Evolutionary conservation across 1,140 invertebrate species (phyloP).

Genomic region (Neotoxoptera formosana): DNA sequence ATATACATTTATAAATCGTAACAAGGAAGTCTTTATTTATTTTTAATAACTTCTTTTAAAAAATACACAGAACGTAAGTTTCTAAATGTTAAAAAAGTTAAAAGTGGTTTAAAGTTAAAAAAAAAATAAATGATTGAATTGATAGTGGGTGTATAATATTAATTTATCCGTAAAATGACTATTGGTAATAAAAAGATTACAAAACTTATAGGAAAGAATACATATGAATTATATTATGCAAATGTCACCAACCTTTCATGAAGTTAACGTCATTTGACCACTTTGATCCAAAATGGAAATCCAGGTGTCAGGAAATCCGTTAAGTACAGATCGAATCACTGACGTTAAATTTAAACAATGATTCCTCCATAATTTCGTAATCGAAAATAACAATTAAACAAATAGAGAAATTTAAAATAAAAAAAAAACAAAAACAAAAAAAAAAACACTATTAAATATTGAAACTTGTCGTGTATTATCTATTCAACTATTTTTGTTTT

Average conservation of each 20-base stretch:
- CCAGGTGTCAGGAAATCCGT: not conserved
- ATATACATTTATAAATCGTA: not conserved
- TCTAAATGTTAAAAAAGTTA: not conserved
- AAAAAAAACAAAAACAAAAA: not conserved
- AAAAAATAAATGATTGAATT: not conserved
- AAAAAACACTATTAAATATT: not conserved
- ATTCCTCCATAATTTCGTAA: not conserved
- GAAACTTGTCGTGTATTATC: not conserved
- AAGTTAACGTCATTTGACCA: not conserved
- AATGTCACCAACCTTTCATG: not conserved
- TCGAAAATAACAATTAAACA: constrained; percentile 22
- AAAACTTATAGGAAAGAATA: not conserved
- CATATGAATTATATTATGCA: not conserved
- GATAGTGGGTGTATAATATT: not conserved
- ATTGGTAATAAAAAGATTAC: not conserved
- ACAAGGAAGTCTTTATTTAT: not conserved
- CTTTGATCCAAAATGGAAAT: not conserved
- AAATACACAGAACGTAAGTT: not conserved
- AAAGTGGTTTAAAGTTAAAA: too few relatives aligned
- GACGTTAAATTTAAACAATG: not conserved
- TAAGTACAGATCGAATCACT: not conserved
- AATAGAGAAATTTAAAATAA: not conserved
- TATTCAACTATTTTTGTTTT: not conserved
- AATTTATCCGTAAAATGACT: not conserved
- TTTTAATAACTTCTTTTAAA: not conserved